Base-by-base conservation (phyloP, 2,797 vertebrate species). In the Xyrichtys novacula region DNA sequence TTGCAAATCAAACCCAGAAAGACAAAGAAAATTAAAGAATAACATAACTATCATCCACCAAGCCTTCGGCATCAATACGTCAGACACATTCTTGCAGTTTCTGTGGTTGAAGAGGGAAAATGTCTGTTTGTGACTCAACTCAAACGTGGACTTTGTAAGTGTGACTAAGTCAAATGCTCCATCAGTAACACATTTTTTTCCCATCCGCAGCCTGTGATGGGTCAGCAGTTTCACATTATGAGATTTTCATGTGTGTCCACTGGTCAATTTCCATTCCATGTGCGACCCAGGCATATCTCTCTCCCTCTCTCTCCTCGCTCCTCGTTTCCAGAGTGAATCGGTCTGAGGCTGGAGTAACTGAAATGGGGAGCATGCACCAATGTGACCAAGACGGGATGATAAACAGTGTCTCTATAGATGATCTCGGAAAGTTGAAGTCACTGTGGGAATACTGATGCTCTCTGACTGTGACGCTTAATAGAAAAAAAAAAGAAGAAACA, bases 241-340 rank as follows among this genome's bases (percentile, higher is more conserved):
- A 1, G 5, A 70, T 63, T 80, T 48, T 26, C 68, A 68, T 58
- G 58, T 60, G 48, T 56, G 16, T 70, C 72, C 38, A 34, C 31
- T 25, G 61, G 1, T 53, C 73, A 52, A 52, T 80, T 82, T 65
- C 6, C 61, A 53, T 68, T 58, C 48, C 38, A 16, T 50, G 43
- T 48, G 64, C 50, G 23, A 39, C 20, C 40, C 32, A 39, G 1
- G 11, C 36, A 62, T 60, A 60, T 9, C 23, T 52, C 17, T 29
- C 28, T 56, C 29, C 36, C 29, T 56, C 28, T 56, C 29, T 39
- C 29, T 56, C 31, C 0, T 64, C 47, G 36, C 49, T 56, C 23
- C 0, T 66, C 47, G 40, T 53, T 56, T 32, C 63, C 7, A 36
- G 31, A 8, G 46, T 29, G 61, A 65, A 64, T 49, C 55, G 25